Evolutionary conservation across 2,888 invertebrate genomes (phyloP), one percentile per base, ranked within the genome.

Genomic region (Stictocephala bisonia): DNA sequence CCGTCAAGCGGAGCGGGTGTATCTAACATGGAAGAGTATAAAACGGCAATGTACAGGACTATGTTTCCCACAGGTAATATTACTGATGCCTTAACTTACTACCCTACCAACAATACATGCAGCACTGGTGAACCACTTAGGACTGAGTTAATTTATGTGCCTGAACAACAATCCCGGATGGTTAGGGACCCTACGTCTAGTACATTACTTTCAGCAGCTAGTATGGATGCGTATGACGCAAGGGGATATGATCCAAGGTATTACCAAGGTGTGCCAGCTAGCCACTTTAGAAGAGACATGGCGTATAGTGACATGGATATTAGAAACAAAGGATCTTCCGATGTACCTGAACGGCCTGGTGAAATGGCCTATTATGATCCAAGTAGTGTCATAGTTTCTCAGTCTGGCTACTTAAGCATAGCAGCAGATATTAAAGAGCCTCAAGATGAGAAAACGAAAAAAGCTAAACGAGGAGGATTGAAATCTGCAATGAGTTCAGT

Each of bases 401-500:
- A 93, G 82, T 90, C 92, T 1, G 93, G 93, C 1, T 93, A 92
- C 82, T 88, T 93, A 76, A 91, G 92, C 13, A 92, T 93, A 79
- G 88, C 91, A 0, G 86, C 89, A n/a, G 90, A 91, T 79, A 84
- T 89, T 18, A 90, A 88, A 83, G 87, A 87, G 68, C 88, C 88
- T 40, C 72, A 73, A 41, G 79, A 78, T 31, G 91, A 90, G 80
- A 84, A 86, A 72, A 83, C 83, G 1, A 91, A 91, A 82, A 92
- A 92, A 82, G 87, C 90, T 31, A 90, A 90, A 83, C 85, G 91
- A 76, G 86, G 88, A 13, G 92, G 92, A 0, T 83, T 93, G 71
- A 93, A 93, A 84, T 90, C 91, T 51, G 93, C 93, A 0, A 93
- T 93, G 91, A 92, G 88, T 80, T 91, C 92, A 0, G 90, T 93